These are phyloP conservation scores for Rhinoderma darwinii DNA, from an alignment of 2,113 vertebrate genomes.

Conservation along the genomic window DNA sequence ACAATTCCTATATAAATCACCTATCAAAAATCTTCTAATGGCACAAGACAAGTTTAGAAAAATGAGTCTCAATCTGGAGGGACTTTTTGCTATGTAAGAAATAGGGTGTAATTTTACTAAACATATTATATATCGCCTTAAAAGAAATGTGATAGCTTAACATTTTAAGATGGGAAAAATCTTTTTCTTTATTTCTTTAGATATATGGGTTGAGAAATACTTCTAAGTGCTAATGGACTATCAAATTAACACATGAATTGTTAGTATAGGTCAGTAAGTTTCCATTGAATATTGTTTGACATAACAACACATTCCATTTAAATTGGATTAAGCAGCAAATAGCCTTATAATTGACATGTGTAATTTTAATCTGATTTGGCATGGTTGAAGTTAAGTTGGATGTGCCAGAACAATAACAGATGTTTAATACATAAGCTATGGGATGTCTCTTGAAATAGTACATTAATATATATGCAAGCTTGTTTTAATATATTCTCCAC, in stretches of 20 bases:
- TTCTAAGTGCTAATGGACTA: neutral
- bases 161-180: no score
- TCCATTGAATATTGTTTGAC: neutral
- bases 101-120: no score
- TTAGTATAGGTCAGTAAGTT: slow-evolving; percentile 25
- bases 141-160: no score
- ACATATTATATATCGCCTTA: no score
- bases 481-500: neutral
- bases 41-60: no score
- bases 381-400: neutral
- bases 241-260: slow-evolving; percentile 9
- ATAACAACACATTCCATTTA: slow-evolving; percentile 7
- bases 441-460: neutral
- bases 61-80: no score
- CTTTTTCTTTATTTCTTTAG: no score
- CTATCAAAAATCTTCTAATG: no score
- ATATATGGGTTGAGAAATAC: neutral
- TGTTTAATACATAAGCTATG: neutral
- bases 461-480: neutral
- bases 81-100: no score
- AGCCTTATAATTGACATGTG: neutral
- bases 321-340: neutral
- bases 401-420: neutral
- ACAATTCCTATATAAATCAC: no score
- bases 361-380: slow-evolving; percentile 3